Evolutionary conservation across 30 jellyfish, hydroid and myxozoan genomes (phyloP), one percentile per base, ranked within the genome.

Genomic region (Hydra vulgaris): DNA sequence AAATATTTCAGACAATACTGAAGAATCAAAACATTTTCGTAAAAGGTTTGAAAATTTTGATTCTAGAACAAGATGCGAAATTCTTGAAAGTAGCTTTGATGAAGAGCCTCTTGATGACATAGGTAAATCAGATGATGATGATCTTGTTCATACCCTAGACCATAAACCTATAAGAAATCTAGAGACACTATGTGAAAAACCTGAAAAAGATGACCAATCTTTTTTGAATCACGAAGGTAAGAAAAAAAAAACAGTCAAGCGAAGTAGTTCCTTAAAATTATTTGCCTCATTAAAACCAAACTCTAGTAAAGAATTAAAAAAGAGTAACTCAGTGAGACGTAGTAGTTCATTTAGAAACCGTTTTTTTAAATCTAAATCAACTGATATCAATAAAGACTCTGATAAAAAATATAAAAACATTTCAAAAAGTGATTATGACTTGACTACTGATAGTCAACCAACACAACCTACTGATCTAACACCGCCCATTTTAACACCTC

Each of bases 251-350:
- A 17, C 19, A 3, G 54, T 80, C 0, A 80, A 61, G n/a, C 22
- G 87, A 70, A 80, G 87, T 55, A 80, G 87, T 70, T 80, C 87
- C 21, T 80, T 80, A 82, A 80, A 80, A 66, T 23, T 80, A 16
- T 24, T 82, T 54, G 70, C 53, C 15, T 74, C 87, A 18, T 70
- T 80, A 26, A 68, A 66, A 18, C 84, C 83, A 8, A 80, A 72
- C 52, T 80, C 87, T 16, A 23, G 73, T 26, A 80, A 80, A 66
- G 87, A 80, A 17, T 15, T 80, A 18, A 80, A 80, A 27, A 80
- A 80, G 7, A 80, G 87, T 80, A 80, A 74, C 72, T 80, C 87
- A n/a, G 87, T 80, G 17, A 80, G 70, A 80, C 68, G 87, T 5
- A 80, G 87, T 69, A 80, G 87, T 27, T 80, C 87, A 1, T 80